phyloP scores from a whole-genome alignment of 2,888 invertebrate species.

The Zootermopsis nevadensis region DNA sequence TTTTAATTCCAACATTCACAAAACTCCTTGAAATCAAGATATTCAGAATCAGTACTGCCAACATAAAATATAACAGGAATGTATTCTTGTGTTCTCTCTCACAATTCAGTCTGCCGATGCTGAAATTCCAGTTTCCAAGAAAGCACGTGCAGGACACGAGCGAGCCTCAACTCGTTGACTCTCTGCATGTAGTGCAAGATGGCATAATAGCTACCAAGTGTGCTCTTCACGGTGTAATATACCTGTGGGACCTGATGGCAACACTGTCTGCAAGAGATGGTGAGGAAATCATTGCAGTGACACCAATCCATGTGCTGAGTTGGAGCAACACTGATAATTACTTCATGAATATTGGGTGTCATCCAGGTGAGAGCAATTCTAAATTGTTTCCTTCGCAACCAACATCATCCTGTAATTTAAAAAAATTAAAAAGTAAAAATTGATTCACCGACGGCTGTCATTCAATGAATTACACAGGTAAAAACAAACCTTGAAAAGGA shows the following conservation, averaged over 20 bases:
- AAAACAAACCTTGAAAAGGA: too few species aligned
- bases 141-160: conserved; percentile 12
- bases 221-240: conserved; percentile 57
- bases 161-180: conserved; percentile 55
- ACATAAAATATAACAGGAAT: too few species aligned
- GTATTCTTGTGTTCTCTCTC: neutral
- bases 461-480: too few species aligned
- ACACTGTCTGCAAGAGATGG: conserved; percentile 33
- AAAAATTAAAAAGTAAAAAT: too few species aligned
- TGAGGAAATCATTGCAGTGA: conserved; percentile 42
- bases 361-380: conserved; percentile 53
- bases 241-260: conserved; percentile 55
- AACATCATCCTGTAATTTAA: too few species aligned
- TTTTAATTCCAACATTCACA: too few species aligned
- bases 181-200: conserved; percentile 55
- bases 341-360: conserved; percentile 57
- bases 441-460: too few species aligned
- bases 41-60: too few species aligned
- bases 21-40: too few species aligned
- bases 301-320: conserved; percentile 54
- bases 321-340: conserved; percentile 59
- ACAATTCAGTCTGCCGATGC: neutral
- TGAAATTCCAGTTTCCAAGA: conserved; percentile 47
- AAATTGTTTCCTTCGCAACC: too few species aligned
- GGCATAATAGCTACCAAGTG: conserved; percentile 56